Percentiles rank a stretch among this genome's conserved stretches.
Conservation (phyloP, 2,888 invertebrate species). For the Dorcus parallelipipedus region DNA sequence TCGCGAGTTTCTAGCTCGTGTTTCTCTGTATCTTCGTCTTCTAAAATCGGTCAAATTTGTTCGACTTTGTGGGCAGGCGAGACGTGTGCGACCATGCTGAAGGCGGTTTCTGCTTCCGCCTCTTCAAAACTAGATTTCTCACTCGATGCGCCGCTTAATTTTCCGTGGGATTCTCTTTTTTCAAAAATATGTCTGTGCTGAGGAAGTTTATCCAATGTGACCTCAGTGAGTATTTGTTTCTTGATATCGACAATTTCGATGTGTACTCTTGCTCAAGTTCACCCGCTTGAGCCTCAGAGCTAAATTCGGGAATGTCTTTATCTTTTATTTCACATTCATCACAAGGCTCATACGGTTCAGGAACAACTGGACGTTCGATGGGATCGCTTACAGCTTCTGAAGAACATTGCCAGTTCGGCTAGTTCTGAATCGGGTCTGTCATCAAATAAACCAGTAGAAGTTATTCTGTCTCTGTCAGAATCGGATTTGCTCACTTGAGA, state of each 20-base stretch:
- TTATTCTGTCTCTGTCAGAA: slow-evolving; percentile 41
- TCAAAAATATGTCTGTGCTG: slow-evolving; percentile 31
- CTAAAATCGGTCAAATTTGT: slow-evolving; percentile 50
- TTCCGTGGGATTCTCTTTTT: slow-evolving; percentile 43
- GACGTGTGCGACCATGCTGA: slow-evolving; percentile 50
- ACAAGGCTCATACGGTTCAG: slow-evolving; percentile 46
- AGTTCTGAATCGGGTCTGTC: slow-evolving; percentile 48
- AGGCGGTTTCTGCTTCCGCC: slow-evolving; percentile 53
- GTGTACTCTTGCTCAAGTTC: slow-evolving; percentile 48
- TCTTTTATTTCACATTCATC: slow-evolving; percentile 39
- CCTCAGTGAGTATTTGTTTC: slow-evolving; percentile 31
- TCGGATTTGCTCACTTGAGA: slow-evolving; percentile 44
- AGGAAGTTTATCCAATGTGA: slow-evolving; percentile 37
- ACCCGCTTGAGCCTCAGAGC: slow-evolving; percentile 41
- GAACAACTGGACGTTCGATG: slow-evolving; percentile 54
- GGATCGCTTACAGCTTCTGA: slow-evolving; percentile 46
- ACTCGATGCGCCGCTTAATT: slow-evolving; percentile 44
- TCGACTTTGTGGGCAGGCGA: slow-evolving; percentile 50
- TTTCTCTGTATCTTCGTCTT: slow-evolving; percentile 53
- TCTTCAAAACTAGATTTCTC: slow-evolving; percentile 51
- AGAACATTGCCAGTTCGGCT: slow-evolving; percentile 42
- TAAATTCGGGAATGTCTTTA: slow-evolving; percentile 45
- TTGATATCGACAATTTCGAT: slow-evolving; percentile 37
- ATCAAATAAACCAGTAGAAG: slow-evolving; percentile 45
- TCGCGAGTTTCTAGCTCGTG: slow-evolving; percentile 52